Percentiles rank a stretch among this genome's conserved stretches.
These are phyloP conservation scores for Helicoverpa armigera DNA, from an alignment of 1,140 invertebrate genomes.

Conservation along the genomic window DNA sequence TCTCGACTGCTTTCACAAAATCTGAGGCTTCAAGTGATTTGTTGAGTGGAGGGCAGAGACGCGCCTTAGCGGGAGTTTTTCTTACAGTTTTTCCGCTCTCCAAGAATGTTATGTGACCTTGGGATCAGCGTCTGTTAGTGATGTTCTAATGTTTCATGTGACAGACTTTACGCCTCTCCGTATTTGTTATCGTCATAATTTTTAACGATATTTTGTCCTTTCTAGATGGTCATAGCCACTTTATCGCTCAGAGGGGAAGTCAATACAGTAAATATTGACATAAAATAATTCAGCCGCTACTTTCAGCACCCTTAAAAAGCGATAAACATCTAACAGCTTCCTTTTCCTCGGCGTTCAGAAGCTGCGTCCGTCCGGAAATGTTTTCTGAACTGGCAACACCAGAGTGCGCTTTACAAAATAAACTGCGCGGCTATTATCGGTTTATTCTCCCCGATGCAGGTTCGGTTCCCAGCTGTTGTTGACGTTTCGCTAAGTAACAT, in stretches of 20 bases:
- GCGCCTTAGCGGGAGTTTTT: no score
- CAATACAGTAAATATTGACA: constrained; percentile 8
- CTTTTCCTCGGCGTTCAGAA: constrained; percentile 15
- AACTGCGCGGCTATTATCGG: constrained; percentile 1
- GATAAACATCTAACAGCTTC: constrained; percentile 39
- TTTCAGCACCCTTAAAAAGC: constrained; percentile 27
- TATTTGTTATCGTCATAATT: neutral
- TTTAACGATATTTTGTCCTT: constrained; percentile 22
- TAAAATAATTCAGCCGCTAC: constrained; percentile 38
- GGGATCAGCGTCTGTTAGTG: neutral
- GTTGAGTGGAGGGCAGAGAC: no score
- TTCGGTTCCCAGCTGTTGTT: neutral
- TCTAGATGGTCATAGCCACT: neutral
- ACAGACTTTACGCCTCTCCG: neutral
- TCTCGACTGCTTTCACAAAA: no score
- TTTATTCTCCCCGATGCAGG: neutral
- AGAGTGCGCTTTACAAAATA: constrained; percentile 25
- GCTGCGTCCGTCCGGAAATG: constrained; percentile 24
- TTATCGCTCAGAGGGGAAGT: neutral
- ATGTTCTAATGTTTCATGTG: neutral
- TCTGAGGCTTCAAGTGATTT: no score
- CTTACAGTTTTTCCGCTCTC: neutral
- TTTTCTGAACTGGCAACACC: constrained; percentile 19
- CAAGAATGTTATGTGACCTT: constrained; percentile 8
- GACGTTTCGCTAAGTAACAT: neutral